Conservation (phyloP, 1,140 invertebrate genomes). For the Dysdera silvatica region DNA sequence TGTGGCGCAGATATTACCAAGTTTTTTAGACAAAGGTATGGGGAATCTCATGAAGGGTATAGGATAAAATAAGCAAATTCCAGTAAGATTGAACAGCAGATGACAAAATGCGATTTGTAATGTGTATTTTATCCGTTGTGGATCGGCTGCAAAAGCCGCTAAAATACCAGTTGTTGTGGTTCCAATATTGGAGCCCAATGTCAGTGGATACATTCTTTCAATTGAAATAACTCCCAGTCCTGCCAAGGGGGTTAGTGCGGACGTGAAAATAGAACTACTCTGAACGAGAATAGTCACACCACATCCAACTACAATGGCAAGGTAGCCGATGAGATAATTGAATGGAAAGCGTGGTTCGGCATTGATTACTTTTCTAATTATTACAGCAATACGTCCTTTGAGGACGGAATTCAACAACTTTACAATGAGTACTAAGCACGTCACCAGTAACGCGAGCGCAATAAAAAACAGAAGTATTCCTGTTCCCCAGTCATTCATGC, state of each 20-base stretch:
- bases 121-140: conserved; percentile 40
- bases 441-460: conserved; percentile 49
- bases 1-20: conserved; percentile 50
- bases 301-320: conserved; percentile 53
- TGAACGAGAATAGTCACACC: conserved; percentile 56
- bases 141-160: conserved; percentile 48
- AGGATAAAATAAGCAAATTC: conserved; percentile 56
- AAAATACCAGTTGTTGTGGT: conserved; percentile 54
- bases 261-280: conserved; percentile 58
- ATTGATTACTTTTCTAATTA: conserved; percentile 52
- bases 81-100: conserved; percentile 57
- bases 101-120: conserved; percentile 57
- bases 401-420: conserved; percentile 50
- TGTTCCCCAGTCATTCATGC: conserved; percentile 43
- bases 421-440: conserved; percentile 54
- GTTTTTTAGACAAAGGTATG: conserved; percentile 48
- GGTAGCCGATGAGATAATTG: conserved; percentile 49
- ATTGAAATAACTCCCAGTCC: conserved; percentile 54
- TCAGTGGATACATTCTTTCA: conserved; percentile 55
- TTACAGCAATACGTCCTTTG: conserved; percentile 47
- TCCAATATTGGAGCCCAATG: conserved; percentile 56
- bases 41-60: conserved; percentile 53
- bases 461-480: conserved; percentile 48
- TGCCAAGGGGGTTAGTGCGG: conserved; percentile 55
- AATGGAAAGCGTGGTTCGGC: conserved; percentile 48